Percentiles rank a stretch among this genome's conserved stretches.
These are phyloP conservation scores for Caprella mutica DNA, from an alignment of 2,888 invertebrate genomes.

Conservation along the genomic window DNA sequence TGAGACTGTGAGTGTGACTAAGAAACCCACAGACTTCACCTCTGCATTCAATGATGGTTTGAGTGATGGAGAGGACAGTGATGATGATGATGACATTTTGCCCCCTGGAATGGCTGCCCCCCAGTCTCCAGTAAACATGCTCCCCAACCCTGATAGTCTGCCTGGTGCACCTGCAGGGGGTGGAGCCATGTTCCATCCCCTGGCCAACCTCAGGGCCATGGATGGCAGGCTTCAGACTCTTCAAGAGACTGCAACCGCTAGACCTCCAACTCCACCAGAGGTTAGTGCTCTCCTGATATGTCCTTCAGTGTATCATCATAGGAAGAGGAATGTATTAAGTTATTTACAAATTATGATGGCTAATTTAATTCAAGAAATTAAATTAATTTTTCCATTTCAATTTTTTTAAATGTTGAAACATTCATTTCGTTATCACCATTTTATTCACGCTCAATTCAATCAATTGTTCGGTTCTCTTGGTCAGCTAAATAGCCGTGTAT, in stretches of 20 bases:
- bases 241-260: not conserved
- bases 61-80: no score
- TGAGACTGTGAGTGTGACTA: no score
- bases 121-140: not conserved
- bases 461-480: no score
- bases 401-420: not conserved
- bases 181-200: constrained; percentile 5
- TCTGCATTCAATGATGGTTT: no score
- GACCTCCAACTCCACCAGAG: constrained; percentile 1
- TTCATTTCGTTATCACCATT: no score
- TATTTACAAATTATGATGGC: no score
- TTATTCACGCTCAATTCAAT: no score
- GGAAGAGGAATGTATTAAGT: not conserved
- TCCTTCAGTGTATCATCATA: not conserved
- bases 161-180: not conserved
- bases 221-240: constrained; percentile 4
- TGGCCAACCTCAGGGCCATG: constrained; percentile 8
- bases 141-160: not conserved
- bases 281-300: not conserved
- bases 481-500: no score
- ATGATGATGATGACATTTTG: not conserved
- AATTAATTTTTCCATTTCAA: not conserved
- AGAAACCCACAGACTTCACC: no score
- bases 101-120: constrained; percentile 5
- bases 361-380: no score